Conservation (phyloP, 2,113 vertebrate species). For the Anas platyrhynchos region DNA sequence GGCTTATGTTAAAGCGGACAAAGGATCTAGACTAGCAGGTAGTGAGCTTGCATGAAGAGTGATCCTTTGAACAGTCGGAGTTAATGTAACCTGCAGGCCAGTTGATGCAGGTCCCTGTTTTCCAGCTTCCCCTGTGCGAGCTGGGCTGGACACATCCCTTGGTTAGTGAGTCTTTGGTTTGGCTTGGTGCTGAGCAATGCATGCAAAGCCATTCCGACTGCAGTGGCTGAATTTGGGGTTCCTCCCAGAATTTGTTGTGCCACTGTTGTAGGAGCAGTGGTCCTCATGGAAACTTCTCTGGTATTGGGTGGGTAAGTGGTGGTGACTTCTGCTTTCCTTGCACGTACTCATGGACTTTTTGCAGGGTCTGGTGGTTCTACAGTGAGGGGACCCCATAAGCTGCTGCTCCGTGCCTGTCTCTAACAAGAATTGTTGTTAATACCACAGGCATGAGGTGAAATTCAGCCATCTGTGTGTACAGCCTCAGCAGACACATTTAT, state of each 20-base stretch:
- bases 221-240: not conserved
- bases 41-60: not conserved
- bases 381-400: not conserved
- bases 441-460: not conserved
- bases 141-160: not conserved
- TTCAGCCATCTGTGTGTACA: not conserved
- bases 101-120: not conserved
- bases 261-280: not conserved
- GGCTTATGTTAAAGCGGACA: not conserved
- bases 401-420: not conserved
- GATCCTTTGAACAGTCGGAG: not conserved
- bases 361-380: not conserved
- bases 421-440: not conserved
- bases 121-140: not conserved
- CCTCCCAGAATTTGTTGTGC: not conserved
- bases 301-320: accelerated
- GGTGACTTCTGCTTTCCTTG: not conserved
- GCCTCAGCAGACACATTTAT: not conserved
- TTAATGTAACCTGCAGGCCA: not conserved
- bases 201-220: not conserved
- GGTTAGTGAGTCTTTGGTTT: not conserved
- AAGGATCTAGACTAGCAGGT: not conserved
- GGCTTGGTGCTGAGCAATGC: not conserved
- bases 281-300: not conserved
- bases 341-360: not conserved